A percentile compares a stretch with the other conserved stretches of the same genome.
phyloP scores from a whole-genome alignment of 2,888 invertebrate species.

The Carpatolechia fugitivella region DNA sequence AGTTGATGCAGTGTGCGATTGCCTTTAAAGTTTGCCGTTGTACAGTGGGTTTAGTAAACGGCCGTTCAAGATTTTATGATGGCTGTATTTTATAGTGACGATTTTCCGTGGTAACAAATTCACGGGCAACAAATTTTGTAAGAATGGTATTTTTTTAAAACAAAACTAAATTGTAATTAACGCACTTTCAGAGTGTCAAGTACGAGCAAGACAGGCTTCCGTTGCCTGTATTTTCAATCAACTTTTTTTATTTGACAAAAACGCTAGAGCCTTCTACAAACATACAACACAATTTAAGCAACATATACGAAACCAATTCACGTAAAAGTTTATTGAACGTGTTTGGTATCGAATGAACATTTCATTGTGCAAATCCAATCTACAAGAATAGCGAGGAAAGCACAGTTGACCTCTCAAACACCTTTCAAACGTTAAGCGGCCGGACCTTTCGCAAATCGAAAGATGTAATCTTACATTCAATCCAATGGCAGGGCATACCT shows the following conservation, averaged over 20 bases:
- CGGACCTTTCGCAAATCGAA: conserved; percentile 51
- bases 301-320: not conserved
- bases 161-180: too few relatives aligned
- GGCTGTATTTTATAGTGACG: not conserved
- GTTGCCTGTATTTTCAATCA: too few relatives aligned
- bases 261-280: not conserved
- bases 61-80: not conserved
- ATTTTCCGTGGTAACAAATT: too few relatives aligned
- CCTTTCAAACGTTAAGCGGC: conserved; percentile 13
- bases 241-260: not conserved
- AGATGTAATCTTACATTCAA: conserved; percentile 57
- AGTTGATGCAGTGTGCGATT: too few relatives aligned
- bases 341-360: not conserved
- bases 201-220: too few relatives aligned
- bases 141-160: too few relatives aligned
- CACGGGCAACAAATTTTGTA: too few relatives aligned
- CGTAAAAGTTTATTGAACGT: not conserved
- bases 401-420: conserved; percentile 17
- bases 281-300: not conserved
- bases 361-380: conserved; percentile 5
- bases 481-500: conserved; percentile 26
- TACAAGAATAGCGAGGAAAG: conserved; percentile 16
- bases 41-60: not conserved
- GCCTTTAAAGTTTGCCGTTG: not conserved
- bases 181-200: too few relatives aligned